A percentile compares a stretch with the other conserved stretches of the same genome.
phyloP scores from a whole-genome alignment of 2,888 invertebrate species.

The Brachyopa scutellaris region DNA sequence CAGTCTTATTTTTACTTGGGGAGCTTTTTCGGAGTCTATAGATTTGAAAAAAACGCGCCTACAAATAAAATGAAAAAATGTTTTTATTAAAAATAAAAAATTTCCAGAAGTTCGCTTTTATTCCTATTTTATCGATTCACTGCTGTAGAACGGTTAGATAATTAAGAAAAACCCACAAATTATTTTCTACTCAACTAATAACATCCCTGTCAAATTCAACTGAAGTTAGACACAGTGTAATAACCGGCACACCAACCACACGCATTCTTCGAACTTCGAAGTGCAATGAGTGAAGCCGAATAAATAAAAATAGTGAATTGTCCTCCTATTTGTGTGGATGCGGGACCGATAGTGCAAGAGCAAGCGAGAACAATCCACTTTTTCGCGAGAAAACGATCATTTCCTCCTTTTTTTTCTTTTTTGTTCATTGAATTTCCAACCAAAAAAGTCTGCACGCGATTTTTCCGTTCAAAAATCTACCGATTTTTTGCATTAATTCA shows the following conservation, averaged over 20 bases:
- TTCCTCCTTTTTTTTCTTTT: slow-evolving; percentile 67
- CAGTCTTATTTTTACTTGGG: no score
- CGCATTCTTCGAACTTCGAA: slow-evolving; percentile 64
- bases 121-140: no score
- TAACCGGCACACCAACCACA: slow-evolving; percentile 10
- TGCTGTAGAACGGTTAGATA: no score
- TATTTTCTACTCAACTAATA: not conserved
- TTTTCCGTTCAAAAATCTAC: slow-evolving; percentile 68
- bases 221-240: slow-evolving; percentile 20
- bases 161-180: no score
- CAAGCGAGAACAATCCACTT: slow-evolving; percentile 39
- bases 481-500: slow-evolving; percentile 66
- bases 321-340: slow-evolving; percentile 53
- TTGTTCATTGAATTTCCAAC: slow-evolving; percentile 73
- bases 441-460: slow-evolving; percentile 73
- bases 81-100: no score
- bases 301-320: slow-evolving; percentile 63
- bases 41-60: no score
- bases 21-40: no score
- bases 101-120: no score
- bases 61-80: no score
- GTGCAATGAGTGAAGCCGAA: slow-evolving; percentile 60
- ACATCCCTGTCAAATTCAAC: not conserved
- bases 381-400: slow-evolving; percentile 36
- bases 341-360: slow-evolving; percentile 37